phyloP scores from a whole-genome alignment of 2,797 vertebrate genomes.

The Chaenodraco wilsoni region DNA sequence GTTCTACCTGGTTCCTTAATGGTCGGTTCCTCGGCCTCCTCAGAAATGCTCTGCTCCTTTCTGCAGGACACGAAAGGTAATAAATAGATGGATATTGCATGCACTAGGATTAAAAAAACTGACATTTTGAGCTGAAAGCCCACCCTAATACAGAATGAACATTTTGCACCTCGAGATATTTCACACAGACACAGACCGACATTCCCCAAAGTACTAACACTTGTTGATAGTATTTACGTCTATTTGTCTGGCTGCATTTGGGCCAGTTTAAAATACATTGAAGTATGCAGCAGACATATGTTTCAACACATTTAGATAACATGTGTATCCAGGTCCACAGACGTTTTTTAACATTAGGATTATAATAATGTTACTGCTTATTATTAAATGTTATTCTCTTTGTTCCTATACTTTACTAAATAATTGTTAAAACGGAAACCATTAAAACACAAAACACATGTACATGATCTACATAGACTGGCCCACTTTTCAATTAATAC shows the following conservation, averaged over 20 bases:
- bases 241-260: not conserved
- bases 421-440: not conserved
- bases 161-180: not conserved
- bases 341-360: not conserved
- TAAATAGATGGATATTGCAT: not conserved
- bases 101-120: not conserved
- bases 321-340: not conserved
- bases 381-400: not conserved
- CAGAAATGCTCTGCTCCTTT: constrained; percentile 30
- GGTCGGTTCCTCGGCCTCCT: constrained; percentile 28
- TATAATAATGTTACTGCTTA: not conserved
- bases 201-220: not conserved
- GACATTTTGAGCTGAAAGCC: not conserved
- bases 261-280: not conserved
- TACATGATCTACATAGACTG: not conserved
- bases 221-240: not conserved
- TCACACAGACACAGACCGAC: not conserved
- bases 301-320: not conserved
- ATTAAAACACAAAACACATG: not conserved
- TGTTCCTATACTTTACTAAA: not conserved
- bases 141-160: not conserved
- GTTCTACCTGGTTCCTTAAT: constrained; percentile 52
- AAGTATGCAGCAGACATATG: not conserved
- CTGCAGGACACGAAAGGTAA: constrained; percentile 40
- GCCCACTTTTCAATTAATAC: not conserved